Evolutionary conservation across 2,797 vertebrate genomes (phyloP).

Genomic region (Siniperca scherzeri): DNA sequence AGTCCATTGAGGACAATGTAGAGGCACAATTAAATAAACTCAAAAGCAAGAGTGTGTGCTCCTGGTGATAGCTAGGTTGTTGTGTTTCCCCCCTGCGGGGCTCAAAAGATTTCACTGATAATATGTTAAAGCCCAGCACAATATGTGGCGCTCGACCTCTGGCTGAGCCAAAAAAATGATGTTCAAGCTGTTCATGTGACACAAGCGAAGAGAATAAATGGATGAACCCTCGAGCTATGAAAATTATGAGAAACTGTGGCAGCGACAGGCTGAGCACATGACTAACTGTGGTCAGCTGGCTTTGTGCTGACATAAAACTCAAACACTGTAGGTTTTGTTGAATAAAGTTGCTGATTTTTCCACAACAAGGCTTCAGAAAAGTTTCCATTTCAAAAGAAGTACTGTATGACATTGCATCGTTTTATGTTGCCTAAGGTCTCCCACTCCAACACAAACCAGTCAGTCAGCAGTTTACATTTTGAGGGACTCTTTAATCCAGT

Average conservation of each 20-base stretch:
- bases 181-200: constrained; percentile 44
- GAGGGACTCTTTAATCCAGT: constrained; percentile 53
- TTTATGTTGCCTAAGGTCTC: constrained; percentile 24
- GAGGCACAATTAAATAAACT: constrained; percentile 47
- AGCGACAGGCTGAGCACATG: constrained; percentile 27
- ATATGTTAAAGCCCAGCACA: constrained; percentile 28
- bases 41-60: not conserved
- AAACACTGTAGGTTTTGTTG: constrained; percentile 69
- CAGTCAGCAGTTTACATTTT: constrained; percentile 62
- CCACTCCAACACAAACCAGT: constrained; percentile 43
- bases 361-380: constrained; percentile 29
- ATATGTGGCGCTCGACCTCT: constrained; percentile 18
- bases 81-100: constrained; percentile 1
- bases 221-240: constrained; percentile 28
- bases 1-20: constrained; percentile 17
- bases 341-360: constrained; percentile 45
- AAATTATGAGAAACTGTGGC: constrained; percentile 33
- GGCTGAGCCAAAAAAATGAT: constrained; percentile 4
- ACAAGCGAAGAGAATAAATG: constrained; percentile 25
- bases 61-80: constrained; percentile 18
- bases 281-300: constrained; percentile 61
- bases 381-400: constrained; percentile 66
- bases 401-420: constrained; percentile 23
- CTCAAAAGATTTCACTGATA: constrained; percentile 53
- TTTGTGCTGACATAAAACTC: constrained; percentile 54